Evolutionary conservation across 2,113 vertebrate genomes (phyloP).

Genomic region (Bombycilla garrulus): DNA sequence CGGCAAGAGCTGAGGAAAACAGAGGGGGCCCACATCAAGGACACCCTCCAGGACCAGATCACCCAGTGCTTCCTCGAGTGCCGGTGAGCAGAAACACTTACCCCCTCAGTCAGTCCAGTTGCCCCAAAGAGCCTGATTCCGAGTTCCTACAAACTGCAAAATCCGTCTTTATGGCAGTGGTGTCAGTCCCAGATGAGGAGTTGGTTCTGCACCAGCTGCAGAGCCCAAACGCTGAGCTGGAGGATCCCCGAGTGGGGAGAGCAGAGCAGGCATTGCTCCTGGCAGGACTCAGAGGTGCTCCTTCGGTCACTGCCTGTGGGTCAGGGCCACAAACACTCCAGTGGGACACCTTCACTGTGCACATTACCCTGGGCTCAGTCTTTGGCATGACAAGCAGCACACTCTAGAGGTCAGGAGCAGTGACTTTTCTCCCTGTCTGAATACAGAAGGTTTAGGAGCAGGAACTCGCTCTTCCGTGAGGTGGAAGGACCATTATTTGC

Average conservation of each 20-base stretch:
- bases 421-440: not conserved
- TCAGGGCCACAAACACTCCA: not conserved
- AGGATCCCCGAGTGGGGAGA: not conserved
- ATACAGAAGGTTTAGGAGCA: not conserved
- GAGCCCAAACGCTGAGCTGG: not conserved
- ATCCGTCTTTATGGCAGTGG: not conserved
- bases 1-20: slow-evolving; percentile 64
- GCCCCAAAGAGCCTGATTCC: not conserved
- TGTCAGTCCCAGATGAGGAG: not conserved
- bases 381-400: not conserved
- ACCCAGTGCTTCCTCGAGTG: slow-evolving; percentile 84
- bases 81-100: slow-evolving; percentile 66
- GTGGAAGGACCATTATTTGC: not conserved
- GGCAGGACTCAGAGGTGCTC: not conserved
- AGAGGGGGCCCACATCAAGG: slow-evolving; percentile 74
- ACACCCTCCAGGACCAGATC: slow-evolving; percentile 81
- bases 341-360: not conserved
- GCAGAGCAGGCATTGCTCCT: not conserved
- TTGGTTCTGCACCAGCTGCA: not conserved
- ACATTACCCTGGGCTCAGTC: not conserved
- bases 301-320: not conserved
- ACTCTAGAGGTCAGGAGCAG: not conserved
- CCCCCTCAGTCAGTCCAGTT: not conserved
- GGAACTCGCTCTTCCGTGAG: not conserved
- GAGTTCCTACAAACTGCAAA: not conserved